phyloP scores from a whole-genome alignment of 2,113 vertebrate genomes.

The Tretioscincus oriximinensis region DNA sequence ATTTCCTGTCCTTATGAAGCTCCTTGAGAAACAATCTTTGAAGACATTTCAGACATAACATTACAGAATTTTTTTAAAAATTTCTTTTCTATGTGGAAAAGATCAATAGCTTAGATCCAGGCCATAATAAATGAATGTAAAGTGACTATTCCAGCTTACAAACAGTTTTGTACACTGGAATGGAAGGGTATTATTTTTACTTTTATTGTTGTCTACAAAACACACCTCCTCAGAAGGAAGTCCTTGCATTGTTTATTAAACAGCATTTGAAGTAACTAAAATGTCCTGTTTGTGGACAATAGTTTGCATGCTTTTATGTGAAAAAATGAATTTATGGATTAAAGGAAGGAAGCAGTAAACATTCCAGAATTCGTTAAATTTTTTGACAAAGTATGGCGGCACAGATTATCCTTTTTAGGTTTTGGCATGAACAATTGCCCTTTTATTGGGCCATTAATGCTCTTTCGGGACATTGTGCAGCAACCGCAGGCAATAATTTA shows the following conservation, averaged over 20 bases:
- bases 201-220: not conserved
- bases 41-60: no score
- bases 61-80: no score
- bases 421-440: slow-evolving; percentile 63
- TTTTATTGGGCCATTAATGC: slow-evolving; percentile 68
- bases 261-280: not conserved
- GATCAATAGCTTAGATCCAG: not conserved
- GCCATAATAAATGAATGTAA: not conserved
- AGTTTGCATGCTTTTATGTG: slow-evolving; percentile 34
- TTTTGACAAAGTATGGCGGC: slow-evolving; percentile 63
- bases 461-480: slow-evolving; percentile 56
- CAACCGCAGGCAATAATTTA: slow-evolving; percentile 68
- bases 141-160: not conserved
- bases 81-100: not conserved
- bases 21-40: no score
- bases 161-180: not conserved
- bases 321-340: slow-evolving; percentile 49
- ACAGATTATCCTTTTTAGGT: slow-evolving; percentile 59
- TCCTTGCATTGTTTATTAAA: not conserved
- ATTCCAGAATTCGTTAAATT: slow-evolving; percentile 57
- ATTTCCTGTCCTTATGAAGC: not conserved
- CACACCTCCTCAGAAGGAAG: not conserved
- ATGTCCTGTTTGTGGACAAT: not conserved
- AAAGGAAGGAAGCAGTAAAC: slow-evolving; percentile 51
- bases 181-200: not conserved